Evolutionary conservation across 2,797 vertebrate species (phyloP), one percentile per base, ranked within the genome.

Genomic region (Neosilurus hyrtlii): DNA sequence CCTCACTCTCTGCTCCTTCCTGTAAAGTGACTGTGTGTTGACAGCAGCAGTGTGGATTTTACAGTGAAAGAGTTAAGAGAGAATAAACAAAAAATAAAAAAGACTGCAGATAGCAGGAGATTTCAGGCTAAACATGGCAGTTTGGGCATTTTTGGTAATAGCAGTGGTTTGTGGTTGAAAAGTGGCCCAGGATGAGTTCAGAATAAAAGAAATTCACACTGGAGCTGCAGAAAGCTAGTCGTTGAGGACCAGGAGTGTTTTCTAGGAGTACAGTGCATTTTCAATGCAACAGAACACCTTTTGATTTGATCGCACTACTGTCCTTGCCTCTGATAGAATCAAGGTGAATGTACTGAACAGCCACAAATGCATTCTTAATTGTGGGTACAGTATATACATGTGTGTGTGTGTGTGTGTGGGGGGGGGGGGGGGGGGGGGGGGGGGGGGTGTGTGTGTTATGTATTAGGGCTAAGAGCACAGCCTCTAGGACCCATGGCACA

Each of bases 401-500:
- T 74, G 12, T 18, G 54, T 56, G 16, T 56, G 16, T 56, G 54
- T 16, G 52, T 12, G 61, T 24, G n/a, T 74, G n/a, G n/a, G n/a
- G n/a, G n/a, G n/a, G n/a, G n/a, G n/a, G n/a, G n/a, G n/a, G n/a
- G n/a, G n/a, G n/a, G n/a, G n/a, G n/a, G n/a, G n/a, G n/a, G n/a
- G n/a, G n/a, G n/a, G n/a, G n/a, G n/a, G n/a, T 74, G 76, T 73
- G 61, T 68, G 68, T 85, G 74, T 82, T 74, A 59, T 82, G 81
- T 82, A 67, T 68, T 62, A 75, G 75, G 67, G 63, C 82, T 70
- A 76, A 75, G 70, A 86, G 80, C 63, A 57, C 79, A 84, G 77
- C 68, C 78, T 84, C 81, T 78, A 82, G 80, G 80, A 84, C 83
- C 75, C 76, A 79, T 84, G 82, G 84, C 75, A 84, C 86, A 87